A percentile compares a stretch with the other conserved stretches of the same genome.
These are phyloP conservation scores for Struthidea cinerea DNA, from an alignment of 2,113 vertebrate genomes.

Conservation along the genomic window DNA sequence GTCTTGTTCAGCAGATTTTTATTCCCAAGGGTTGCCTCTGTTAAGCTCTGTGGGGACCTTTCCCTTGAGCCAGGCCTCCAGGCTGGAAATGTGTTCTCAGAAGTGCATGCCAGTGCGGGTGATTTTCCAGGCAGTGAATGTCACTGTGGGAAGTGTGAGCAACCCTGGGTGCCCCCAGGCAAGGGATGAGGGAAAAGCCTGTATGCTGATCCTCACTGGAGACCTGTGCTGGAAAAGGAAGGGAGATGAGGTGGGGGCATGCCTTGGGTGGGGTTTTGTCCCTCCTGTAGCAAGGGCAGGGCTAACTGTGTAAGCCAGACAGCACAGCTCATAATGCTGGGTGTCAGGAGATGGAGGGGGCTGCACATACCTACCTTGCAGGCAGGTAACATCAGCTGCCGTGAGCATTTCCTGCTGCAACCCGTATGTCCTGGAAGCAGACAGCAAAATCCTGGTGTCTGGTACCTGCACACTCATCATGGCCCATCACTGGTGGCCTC, in stretches of 20 bases:
- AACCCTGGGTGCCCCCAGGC: background rate
- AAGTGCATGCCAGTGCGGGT: fast-evolving
- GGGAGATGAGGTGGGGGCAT: background rate
- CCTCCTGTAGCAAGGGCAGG: background rate
- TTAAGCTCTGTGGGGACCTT: background rate
- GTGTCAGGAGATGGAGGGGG: background rate
- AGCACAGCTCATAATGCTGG: background rate
- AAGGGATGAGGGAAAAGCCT: background rate
- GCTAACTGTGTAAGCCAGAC: background rate
- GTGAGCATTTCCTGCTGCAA: background rate
- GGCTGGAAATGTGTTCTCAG: background rate
- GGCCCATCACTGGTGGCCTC: background rate
- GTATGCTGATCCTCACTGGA: background rate
- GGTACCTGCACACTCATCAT: background rate
- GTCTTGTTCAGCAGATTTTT: background rate
- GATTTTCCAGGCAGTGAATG: background rate
- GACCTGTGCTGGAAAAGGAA: background rate
- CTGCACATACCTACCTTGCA: background rate
- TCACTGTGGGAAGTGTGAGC: background rate
- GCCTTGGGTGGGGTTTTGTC: background rate
- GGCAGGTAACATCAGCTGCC: background rate
- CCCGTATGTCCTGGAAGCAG: background rate
- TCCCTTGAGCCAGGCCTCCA: background rate
- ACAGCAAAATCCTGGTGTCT: background rate
- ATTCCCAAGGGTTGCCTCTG: background rate